Conservation (phyloP, 2,888 invertebrate genomes). For the Rhogogaster chlorosoma region DNA sequence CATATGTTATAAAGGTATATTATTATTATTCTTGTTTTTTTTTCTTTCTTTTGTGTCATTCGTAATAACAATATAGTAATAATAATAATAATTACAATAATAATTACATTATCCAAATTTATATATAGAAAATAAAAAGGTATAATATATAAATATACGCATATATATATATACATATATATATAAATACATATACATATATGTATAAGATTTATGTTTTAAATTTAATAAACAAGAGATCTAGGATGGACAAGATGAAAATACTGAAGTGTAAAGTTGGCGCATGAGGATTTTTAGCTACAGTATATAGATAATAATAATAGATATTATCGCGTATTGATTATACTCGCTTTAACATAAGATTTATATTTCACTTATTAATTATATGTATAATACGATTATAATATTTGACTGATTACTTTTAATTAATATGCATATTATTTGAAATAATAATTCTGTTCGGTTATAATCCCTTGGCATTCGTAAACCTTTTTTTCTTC, state of each 20-base stretch:
- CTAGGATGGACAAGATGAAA: conserved; percentile 50
- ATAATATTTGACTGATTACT: not conserved
- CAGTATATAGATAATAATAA: conserved; percentile 27
- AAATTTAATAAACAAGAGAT: conserved; percentile 48
- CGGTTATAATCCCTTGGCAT: not conserved
- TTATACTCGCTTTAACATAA: conserved; percentile 23
- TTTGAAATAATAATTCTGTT: not conserved
- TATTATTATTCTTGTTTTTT: not conserved
- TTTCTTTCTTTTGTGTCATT: conserved; percentile 26
- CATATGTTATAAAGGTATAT: conserved; percentile 16
- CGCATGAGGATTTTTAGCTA: conserved; percentile 46
- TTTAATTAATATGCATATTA: not conserved
- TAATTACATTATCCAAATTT: conserved; percentile 45
- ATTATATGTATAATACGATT: not conserved
- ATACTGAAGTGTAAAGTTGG: conserved; percentile 51
- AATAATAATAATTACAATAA: conserved; percentile 20
- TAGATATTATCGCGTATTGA: conserved; percentile 43
- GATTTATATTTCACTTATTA: not conserved
- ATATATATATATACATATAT: not conserved
- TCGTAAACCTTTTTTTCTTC: not conserved
- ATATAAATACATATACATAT: not conserved
- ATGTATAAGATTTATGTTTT: conserved; percentile 5
- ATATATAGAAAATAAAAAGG: conserved; percentile 47
- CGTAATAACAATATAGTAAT: conserved; percentile 40
- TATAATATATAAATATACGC: conserved; percentile 3